Evolutionary conservation across 2,888 invertebrate species (phyloP), one percentile per base, ranked within the genome.

Genomic region (Zygogramma bicolorata): DNA sequence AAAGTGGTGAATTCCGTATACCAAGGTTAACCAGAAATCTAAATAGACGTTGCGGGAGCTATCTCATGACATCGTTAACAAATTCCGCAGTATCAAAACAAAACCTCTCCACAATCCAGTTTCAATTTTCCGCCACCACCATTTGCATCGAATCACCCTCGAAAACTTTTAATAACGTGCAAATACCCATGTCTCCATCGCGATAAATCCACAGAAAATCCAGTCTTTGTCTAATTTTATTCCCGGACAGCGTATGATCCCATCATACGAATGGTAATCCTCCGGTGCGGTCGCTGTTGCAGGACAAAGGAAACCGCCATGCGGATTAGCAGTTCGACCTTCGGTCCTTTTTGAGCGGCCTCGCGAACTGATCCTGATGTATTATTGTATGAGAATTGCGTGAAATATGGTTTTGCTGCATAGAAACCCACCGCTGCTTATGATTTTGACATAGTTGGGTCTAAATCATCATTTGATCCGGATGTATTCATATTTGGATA

Each of bases 171-270:
- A 70, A 70, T 70, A 70, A 60, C 65, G 46, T 68, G 68, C 68
- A 61, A 68, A 68, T 68, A 57, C 49, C 60, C 40, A 27, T 25
- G 58, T 40, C 29, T 34, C 49, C 38, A 61, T 53, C 53, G 61
- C 62, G 13, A 53, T 40, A 57, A 29, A 67, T 34, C 34, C 67
- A 20, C 20, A n/a, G 70, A 73, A 75, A 72, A 75, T 68, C 66
- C 71, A 58, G 67, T 68, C 65, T 68, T 75, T 75, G 75, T 73
- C 61, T 68, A 68, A 71, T 71, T 73, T 66, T 69, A 73, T 73
- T 75, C 68, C 40, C 65, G 65, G 59, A 59, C 70, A 60, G 65
- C 46, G 20, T 13, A 27, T 40, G 34, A 59, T 46, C 59, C 65
- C 65, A 60, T 60, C 60, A 8, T 53, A 53, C 27, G 53, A 53